phyloP scores from a whole-genome alignment of 2,888 invertebrate species.

The Coelinius sp. region DNA sequence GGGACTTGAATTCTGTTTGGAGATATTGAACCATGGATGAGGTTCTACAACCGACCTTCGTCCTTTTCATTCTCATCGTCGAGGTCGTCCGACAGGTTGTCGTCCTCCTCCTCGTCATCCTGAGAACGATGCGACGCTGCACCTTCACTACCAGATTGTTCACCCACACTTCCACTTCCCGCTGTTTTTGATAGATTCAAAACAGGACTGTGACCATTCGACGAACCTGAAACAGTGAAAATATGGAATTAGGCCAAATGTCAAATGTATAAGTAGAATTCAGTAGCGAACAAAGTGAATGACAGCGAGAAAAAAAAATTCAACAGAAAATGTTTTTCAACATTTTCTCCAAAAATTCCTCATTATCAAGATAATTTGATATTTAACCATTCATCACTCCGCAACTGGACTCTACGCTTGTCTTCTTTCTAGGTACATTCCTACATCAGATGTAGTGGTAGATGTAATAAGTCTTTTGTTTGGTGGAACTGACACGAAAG shows the following conservation, averaged over 20 bases:
- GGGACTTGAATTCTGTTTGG: constrained; percentile 11
- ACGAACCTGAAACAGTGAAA: constrained; percentile 77
- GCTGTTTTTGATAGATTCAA: constrained; percentile 92
- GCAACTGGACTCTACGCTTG: too few relatives aligned
- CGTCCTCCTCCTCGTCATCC: constrained; percentile 88
- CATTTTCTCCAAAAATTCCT: too few relatives aligned
- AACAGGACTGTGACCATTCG: constrained; percentile 92
- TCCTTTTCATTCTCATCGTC: constrained; percentile 88
- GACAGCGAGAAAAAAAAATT: too few relatives aligned
- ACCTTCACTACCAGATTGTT: constrained; percentile 77
- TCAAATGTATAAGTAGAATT: too few relatives aligned
- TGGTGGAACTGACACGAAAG: constrained; percentile 19
- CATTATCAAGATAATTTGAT: too few relatives aligned
- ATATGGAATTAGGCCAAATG: too few relatives aligned
- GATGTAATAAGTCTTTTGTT: background rate
- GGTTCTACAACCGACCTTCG: constrained; percentile 75
- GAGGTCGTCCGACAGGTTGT: constrained; percentile 89
- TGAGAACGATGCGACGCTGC: constrained; percentile 77
- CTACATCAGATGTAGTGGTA: too few relatives aligned
- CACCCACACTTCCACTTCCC: constrained; percentile 81
- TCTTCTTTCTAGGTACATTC: too few relatives aligned
- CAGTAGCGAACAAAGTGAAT: too few relatives aligned
- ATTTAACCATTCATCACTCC: too few relatives aligned
- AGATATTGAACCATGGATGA: background rate
- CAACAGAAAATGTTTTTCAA: too few relatives aligned